Conservation (phyloP, 1,140 invertebrate genomes). For the Bombyx mandarina region DNA sequence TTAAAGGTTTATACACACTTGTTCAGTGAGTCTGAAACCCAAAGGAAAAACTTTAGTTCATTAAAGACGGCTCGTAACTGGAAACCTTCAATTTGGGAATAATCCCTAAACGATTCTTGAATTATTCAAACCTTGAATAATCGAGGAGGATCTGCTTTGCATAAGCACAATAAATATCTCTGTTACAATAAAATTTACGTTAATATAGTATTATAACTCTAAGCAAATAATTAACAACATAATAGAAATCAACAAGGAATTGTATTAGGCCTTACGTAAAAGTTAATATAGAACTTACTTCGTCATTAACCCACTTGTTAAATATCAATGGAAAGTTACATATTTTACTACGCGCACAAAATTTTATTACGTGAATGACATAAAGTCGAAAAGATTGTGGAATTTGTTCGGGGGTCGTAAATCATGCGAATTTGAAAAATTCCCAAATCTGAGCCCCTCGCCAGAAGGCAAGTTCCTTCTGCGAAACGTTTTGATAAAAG, state of each 20-base stretch:
- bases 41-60: constrained; percentile 37
- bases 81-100: constrained; percentile 55
- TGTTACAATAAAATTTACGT: no score
- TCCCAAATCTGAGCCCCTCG: constrained; percentile 8
- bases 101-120: constrained; percentile 52
- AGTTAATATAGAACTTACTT: no score
- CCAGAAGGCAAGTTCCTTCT: constrained; percentile 10
- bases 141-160: constrained; percentile 36
- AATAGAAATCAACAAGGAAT: no score
- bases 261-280: no score
- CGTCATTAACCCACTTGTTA: no score
- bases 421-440: constrained; percentile 5
- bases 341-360: neutral
- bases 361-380: constrained; percentile 1
- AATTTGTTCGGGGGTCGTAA: neutral
- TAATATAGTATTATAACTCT: no score
- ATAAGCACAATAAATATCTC: no score
- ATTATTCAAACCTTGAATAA: constrained; percentile 57
- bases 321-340: neutral
- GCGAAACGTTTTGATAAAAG: constrained; percentile 13
- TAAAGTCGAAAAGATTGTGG: constrained; percentile 1
- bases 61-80: constrained; percentile 38
- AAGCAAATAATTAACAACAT: no score
- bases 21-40: constrained; percentile 4
- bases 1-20: neutral